Base-by-base conservation (phyloP, 2,888 invertebrate species). In the Gasteruption jaculator region DNA sequence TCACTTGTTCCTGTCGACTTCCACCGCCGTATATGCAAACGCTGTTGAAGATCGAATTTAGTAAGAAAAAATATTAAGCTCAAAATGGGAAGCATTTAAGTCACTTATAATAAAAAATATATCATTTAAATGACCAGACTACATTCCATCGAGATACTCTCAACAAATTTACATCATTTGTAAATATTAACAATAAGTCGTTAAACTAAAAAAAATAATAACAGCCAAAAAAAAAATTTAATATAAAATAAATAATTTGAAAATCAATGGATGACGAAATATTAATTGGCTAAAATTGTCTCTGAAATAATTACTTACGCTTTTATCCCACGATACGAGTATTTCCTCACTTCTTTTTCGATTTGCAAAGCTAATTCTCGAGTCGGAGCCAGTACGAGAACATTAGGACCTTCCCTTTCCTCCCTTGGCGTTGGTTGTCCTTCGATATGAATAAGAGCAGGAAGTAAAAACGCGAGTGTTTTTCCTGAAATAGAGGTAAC, bases 1-100 rank as follows among this genome's bases (percentile, higher is more conserved):
- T 77, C 4, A 93, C 83, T 73, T 96, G 95, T 37, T 85, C 81
- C 22, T 78, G 76, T 0, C 93, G 78, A 65, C 80, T 82, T 0
- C 86, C 93, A 14, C 95, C 95, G 36, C 95, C 96, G 72, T 95
- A 96, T 1, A 96, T 71, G 63, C 95, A 95, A 11, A 90, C 85
- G 30, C 85, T 83, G 57, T 19, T 60, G n/a, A n/a, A n/a, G n/a
- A n/a, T n/a, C n/a, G n/a, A n/a, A n/a, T n/a, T n/a, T n/a, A n/a
- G n/a, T n/a, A n/a, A n/a, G n/a, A n/a, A 44, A 43, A 52, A 49
- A 43, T 32, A 41, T 32, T 41, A 15, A 41, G 16, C 21, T 27
- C 4, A 12, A 31, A 33, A 43, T 24, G 25, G 11, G 8, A 27
- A 1, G 14, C 15, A 16, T 10, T 19, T 10, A 7, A 8, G n/a